Base-by-base conservation (phyloP, 2,113 vertebrate genomes). In the Urocynchramus pylzowi region DNA sequence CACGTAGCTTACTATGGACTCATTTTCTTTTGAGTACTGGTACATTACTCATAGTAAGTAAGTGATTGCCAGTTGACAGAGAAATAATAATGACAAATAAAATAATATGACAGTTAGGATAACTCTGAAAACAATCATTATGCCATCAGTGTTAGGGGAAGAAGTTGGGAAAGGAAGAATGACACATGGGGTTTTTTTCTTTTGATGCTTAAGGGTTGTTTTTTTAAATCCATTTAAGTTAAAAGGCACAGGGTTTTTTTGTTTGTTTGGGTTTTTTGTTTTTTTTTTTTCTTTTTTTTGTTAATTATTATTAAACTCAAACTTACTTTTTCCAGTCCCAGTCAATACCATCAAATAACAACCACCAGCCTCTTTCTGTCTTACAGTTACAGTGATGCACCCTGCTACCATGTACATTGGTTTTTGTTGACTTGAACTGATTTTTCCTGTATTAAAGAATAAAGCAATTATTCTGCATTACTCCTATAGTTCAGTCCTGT, bases 61-160 rank as follows among this genome's bases (percentile, higher is more conserved):
- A 97, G 79, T 76, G 67, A 91, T 95, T 98, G 67, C 75, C 84
- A 91, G 42, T 44, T 95, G 81, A 86, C 30, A 74, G 57, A 71
- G 71, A 79, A 90, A 71, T 74, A 90, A 78, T 67, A 45, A 23
- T 87, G 95, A 54, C 61, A 88, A 78, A 59, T 89, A 33, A 85
- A 97, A 95, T 97, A 89, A 84, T 65, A 50, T 35, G 22, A 49
- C 37, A 24, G 47, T 95, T 86, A 93, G 54, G 45, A 83, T 82
- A 93, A 75, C 69, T 77, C 70, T 80, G 71, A 94, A 98, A 97
- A 97, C 78, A 96, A 67, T 85, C 89, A 95, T 97, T 96, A 88
- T 37, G 59, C 21, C n/a, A 70, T 96, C 94, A 78, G 22, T 70
- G 44, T 83, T 69, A 61, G 70, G 73, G 60, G 49, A 87, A 79